Evolutionary conservation across 2,888 invertebrate species (phyloP).

Genomic region (Clepsis dumicolana): DNA sequence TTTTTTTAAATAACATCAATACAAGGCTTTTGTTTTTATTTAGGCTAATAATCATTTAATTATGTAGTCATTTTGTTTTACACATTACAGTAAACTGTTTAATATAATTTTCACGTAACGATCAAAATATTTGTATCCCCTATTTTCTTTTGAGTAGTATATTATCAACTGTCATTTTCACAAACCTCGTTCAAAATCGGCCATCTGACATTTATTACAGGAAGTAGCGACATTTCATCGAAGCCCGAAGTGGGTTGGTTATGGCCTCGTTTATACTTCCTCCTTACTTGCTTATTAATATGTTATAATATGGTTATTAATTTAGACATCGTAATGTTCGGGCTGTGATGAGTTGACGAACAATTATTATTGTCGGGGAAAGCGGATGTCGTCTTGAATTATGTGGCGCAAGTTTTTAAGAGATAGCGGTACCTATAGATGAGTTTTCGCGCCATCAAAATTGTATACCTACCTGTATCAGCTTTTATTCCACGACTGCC

Average conservation of each 20-base stretch:
- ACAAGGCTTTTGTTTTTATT: too few species aligned
- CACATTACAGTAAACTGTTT: too few species aligned
- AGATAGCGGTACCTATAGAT: neutral
- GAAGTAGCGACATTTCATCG: conserved; percentile 25
- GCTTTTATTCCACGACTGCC: too few species aligned
- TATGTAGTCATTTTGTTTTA: too few species aligned
- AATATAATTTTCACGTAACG: too few species aligned
- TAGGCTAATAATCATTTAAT: too few species aligned
- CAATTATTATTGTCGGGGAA: conserved; percentile 1
- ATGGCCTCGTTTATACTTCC: neutral
- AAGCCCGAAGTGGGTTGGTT: neutral
- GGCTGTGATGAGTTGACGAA: neutral
- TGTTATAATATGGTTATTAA: neutral
- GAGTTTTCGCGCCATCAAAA: too few species aligned
- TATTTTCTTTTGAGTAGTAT: too few species aligned
- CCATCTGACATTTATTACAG: conserved; percentile 14
- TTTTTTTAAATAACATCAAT: too few species aligned
- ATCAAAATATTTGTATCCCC: too few species aligned
- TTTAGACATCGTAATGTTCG: too few species aligned
- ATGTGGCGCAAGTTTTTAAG: neutral
- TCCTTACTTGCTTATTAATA: neutral
- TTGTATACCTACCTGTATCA: too few species aligned
- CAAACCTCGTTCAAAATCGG: neutral
- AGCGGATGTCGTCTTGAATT: neutral
- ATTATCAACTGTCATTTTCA: neutral